Evolutionary conservation across 2,797 vertebrate species (phyloP), one percentile per base, ranked within the genome.

Genomic region (Tadarida brasiliensis): DNA sequence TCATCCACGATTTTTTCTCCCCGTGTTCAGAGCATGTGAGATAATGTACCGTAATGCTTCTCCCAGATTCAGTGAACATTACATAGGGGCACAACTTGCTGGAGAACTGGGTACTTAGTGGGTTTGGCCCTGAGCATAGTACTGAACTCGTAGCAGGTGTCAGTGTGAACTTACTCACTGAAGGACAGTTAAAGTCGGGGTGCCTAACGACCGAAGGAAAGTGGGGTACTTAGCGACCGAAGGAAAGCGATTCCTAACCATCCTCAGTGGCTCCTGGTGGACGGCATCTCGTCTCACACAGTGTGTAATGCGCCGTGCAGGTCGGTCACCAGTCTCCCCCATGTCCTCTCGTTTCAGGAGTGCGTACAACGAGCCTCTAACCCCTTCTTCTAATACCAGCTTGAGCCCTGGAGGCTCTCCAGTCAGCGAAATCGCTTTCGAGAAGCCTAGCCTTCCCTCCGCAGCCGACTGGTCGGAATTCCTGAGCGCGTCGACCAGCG

Each of bases 401-500:
- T 98, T 99, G 98, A 99, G 99, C 98, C 99, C 99, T 0, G 99
- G 98, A 26, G 98, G 99, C 97, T 99, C 99, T 70, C 99, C 99
- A 0, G 97, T 99, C 97, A 98, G 98, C 95, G 99, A 99, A 98
- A 98, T 99, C 39, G 98, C 99, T 92, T 99, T 99, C 94, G 99
- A 99, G 97, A 99, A 99, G 96, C 99, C 99, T 86, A 98, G 98
- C 90, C 99, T 99, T 95, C 99, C 99, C 8, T 99, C 99, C 2
- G 99, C 99, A 2, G 99, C 99, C 14, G 99, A 99, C 97, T 99
- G 99, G 99, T 99, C 99, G 10, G 99, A 99, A 97, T 99, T 99
- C 98, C 99, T 99, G 98, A 99, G 99, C 83, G 99, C 99, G 30
- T 99, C 99, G 97, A 99, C 99, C 99, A 99, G 99, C 97, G 98